phyloP scores from a whole-genome alignment of 2,888 invertebrate species.

The Pachycephus smyrnensis region DNA sequence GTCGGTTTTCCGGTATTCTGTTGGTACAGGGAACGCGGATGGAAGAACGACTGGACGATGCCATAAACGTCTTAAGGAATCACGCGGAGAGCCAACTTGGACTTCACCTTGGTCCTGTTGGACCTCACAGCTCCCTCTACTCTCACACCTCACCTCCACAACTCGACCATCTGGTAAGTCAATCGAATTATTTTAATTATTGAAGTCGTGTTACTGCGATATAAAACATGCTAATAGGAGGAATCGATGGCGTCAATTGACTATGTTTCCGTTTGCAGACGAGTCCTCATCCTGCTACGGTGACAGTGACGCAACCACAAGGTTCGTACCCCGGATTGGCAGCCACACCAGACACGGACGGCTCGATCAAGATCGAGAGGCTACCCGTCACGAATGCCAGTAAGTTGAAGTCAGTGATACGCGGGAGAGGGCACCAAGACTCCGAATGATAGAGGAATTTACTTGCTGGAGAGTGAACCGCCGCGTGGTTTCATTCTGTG shows the following conservation, averaged over 20 bases:
- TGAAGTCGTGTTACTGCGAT: too few relatives aligned
- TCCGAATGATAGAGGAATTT: background rate
- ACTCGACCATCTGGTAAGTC: constrained; percentile 67
- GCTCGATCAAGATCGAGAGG: constrained; percentile 76
- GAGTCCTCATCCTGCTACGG: constrained; percentile 65
- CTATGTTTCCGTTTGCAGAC: constrained; percentile 50
- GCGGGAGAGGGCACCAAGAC: too few relatives aligned
- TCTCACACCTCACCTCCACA: constrained; percentile 72
- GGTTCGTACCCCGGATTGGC: constrained; percentile 68
- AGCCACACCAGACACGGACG: constrained; percentile 71
- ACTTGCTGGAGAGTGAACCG: background rate
- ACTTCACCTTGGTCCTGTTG: constrained; percentile 61
- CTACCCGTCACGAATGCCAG: constrained; percentile 73
- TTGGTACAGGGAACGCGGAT: constrained; percentile 84
- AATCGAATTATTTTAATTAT: too few relatives aligned
- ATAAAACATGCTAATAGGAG: too few relatives aligned
- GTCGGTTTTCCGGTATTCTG: constrained; percentile 57
- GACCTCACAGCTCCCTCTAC: constrained; percentile 69
- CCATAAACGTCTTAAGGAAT: constrained; percentile 93
- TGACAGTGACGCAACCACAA: constrained; percentile 65
- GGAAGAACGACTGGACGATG: constrained; percentile 96
- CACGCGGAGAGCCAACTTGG: constrained; percentile 89
- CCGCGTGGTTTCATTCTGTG: background rate
- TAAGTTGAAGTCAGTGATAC: constrained; percentile 62
- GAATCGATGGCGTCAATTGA: too few relatives aligned